phyloP scores from a whole-genome alignment of 2,888 invertebrate species.

The Gymnosoma rotundatum region DNA sequence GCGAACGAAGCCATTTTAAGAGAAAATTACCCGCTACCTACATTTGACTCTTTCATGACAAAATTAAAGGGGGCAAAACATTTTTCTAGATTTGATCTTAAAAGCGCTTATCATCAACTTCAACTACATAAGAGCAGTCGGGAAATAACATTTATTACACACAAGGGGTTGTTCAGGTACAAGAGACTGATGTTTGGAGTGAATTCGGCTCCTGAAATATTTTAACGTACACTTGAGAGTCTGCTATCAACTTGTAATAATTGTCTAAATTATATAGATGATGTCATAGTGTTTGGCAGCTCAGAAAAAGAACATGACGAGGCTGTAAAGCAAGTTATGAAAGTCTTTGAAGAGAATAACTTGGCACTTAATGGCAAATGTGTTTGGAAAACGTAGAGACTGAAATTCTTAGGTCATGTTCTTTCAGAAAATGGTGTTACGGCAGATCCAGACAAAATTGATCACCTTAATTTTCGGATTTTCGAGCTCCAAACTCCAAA shows the following conservation, averaged over 20 bases:
- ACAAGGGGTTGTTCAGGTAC: constrained; percentile 73
- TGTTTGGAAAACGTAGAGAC: constrained; percentile 47
- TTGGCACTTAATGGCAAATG: constrained; percentile 74
- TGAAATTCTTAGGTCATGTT: constrained; percentile 36
- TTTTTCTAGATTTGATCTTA: constrained; percentile 74
- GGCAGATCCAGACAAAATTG: constrained; percentile 70
- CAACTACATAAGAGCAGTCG: too few species aligned
- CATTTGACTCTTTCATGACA: constrained; percentile 71
- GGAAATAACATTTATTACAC: constrained; percentile 50
- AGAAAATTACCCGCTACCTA: constrained; percentile 50
- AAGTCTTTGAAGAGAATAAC: background rate
- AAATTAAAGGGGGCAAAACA: constrained; percentile 73
- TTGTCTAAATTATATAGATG: constrained; percentile 73
- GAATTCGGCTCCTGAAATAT: constrained; percentile 65
- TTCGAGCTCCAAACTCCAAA: constrained; percentile 72
- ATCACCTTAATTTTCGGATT: constrained; percentile 70
- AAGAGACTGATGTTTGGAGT: constrained; percentile 78
- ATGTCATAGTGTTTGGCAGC: constrained; percentile 73
- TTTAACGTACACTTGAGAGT: background rate
- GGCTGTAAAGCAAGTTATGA: constrained; percentile 62
- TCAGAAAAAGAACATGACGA: constrained; percentile 73
- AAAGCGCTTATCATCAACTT: constrained; percentile 11
- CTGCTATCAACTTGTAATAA: constrained; percentile 73
- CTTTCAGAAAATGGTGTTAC: constrained; percentile 68
- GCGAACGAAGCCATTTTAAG: constrained; percentile 48